Percentiles rank a stretch among this genome's conserved stretches.
Evolutionary conservation across 92 coral and sea anemone species (phyloP).

Genomic region (Blastomussa wellsi): DNA sequence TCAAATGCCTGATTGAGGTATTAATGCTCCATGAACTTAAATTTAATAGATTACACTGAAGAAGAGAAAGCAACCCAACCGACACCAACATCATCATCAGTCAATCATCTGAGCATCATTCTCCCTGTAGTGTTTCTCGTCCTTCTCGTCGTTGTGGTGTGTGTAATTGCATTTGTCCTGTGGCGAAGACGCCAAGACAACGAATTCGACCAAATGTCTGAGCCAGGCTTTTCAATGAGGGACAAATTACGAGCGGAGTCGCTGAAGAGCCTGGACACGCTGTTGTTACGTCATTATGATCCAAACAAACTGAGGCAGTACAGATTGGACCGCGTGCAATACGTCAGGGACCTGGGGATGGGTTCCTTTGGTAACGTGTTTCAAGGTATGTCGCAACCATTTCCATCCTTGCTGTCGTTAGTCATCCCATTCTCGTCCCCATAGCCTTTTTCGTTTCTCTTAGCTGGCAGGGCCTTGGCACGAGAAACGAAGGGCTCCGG

Average conservation of each 20-base stretch:
- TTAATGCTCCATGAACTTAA: no score
- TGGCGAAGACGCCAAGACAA: constrained; percentile 34
- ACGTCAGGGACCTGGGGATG: constrained; percentile 88
- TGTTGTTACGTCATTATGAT: constrained; percentile 74
- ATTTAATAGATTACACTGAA: constrained; percentile 5
- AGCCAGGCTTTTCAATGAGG: constrained; percentile 72
- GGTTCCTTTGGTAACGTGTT: constrained; percentile 98
- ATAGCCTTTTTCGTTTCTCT: no score
- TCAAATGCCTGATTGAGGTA: no score
- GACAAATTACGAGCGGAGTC: constrained; percentile 85
- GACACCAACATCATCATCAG: neutral
- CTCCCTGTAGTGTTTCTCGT: constrained; percentile 49
- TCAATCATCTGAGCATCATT: constrained; percentile 29
- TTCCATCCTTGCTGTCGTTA: no score
- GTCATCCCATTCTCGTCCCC: no score
- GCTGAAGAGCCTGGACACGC: constrained; percentile 74
- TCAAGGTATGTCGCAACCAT: constrained; percentile 70
- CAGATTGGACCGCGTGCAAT: constrained; percentile 80
- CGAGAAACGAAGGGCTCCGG: no score
- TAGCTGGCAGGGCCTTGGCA: no score
- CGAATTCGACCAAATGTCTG: constrained; percentile 52
- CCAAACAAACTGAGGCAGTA: constrained; percentile 79
- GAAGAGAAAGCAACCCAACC: neutral
- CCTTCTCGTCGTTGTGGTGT: constrained; percentile 39
- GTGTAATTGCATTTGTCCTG: constrained; percentile 33